Evolutionary conservation across 2,113 vertebrate genomes (phyloP).

Genomic region (Cyprinus carpio): DNA sequence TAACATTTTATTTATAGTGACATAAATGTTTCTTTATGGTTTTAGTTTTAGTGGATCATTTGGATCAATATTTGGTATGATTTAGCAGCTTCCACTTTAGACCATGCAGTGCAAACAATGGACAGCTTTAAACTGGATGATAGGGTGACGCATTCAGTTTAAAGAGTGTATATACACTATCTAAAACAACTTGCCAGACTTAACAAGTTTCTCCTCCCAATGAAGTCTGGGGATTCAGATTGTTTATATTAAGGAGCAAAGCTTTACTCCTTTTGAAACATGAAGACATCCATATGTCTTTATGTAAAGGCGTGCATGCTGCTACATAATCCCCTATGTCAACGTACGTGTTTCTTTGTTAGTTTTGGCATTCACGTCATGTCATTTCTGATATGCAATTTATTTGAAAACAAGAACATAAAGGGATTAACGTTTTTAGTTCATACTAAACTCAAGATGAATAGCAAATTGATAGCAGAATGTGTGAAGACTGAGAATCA

Average conservation of each 20-base stretch:
- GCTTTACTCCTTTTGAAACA: neutral
- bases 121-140: no score
- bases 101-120: no score
- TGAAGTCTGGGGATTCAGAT: neutral
- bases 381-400: neutral
- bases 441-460: neutral
- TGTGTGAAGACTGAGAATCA: neutral
- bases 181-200: no score
- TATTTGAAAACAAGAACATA: neutral
- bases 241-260: neutral
- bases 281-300: neutral
- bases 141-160: no score
- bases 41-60: no score
- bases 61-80: no score
- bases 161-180: neutral
- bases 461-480: neutral
- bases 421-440: neutral
- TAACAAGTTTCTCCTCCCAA: neutral
- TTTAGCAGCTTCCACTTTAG: neutral
- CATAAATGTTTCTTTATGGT: no score
- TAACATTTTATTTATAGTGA: no score
- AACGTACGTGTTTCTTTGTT: neutral
- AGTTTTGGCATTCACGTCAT: neutral
- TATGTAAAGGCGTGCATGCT: neutral
- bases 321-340: neutral